Base-by-base conservation (phyloP, 2,113 vertebrate genomes). In the cattle (Bos taurus) region DNA sequence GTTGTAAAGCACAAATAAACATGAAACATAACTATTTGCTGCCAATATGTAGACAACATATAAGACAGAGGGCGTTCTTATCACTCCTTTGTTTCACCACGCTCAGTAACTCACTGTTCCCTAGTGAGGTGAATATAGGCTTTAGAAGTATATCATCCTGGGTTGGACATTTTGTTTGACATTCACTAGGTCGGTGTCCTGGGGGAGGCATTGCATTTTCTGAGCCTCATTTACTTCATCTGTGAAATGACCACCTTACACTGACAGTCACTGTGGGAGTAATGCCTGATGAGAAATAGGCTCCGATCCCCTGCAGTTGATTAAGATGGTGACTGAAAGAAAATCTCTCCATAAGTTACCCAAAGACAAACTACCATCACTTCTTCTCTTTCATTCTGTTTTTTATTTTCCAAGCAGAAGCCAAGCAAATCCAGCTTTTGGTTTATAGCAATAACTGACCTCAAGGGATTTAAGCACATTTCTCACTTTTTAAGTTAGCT, bases 401-500 rank as follows among this genome's bases (percentile, higher is more conserved):
- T 17, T 81, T 80, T 21, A 33, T 81, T 33, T n/a, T n/a, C 30
- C 46, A 96, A 94, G 21, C n/a, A 95, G 95, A 77, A 81, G 9
- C 8, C 83, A 87, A 57, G 1, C 5, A 88, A 46, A 84, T 5
- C 7, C 62, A 77, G 43, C 78, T 83, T 94, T 97, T 97, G 96
- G n/a, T 84, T 67, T 97, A 7, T 16, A 97, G 56, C 25, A 97
- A 92, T 81, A 88, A n/a, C 12, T 21, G 98, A 84, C 88, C 81
- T 64, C 16, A 90, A 96, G 97, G 90, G 88, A 94, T 46, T n/a
- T 16, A 74, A 64, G 2, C 28, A 77, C 97, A 97, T 98, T 98
- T 98, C 89, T 95, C 78, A 98, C 80, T 71, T 98, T 97, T 95
- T 26, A 78, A 94, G 78, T 28, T 81, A 97, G 86, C 25, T 91